Evolutionary conservation across 2,888 invertebrate genomes (phyloP).

Genomic region (Dysmachus trigonus): DNA sequence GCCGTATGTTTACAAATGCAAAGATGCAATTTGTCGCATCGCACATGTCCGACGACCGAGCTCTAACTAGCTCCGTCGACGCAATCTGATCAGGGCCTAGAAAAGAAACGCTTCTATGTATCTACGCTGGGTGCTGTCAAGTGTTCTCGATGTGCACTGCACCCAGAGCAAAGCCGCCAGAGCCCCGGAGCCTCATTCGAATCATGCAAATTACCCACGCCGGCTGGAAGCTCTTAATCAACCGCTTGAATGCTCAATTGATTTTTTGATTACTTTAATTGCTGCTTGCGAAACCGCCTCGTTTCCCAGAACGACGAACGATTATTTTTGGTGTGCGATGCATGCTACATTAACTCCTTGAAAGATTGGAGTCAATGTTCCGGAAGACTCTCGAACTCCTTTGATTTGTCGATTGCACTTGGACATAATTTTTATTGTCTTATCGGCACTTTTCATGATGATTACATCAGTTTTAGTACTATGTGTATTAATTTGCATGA

Average conservation of each 20-base stretch:
- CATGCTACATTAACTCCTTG: not conserved
- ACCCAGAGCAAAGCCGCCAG: not conserved
- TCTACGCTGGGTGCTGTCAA: not conserved
- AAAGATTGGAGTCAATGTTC: not conserved
- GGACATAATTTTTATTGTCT: not conserved
- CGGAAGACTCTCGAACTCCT: not conserved
- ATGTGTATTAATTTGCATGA: too few species aligned
- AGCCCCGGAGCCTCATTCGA: not conserved
- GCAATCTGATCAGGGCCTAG: not conserved
- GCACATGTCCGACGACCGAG: not conserved
- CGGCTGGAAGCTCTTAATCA: slow-evolving; percentile 11
- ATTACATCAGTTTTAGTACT: too few species aligned
- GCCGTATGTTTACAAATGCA: not conserved
- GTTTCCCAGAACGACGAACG: not conserved
- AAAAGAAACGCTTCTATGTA: not conserved
- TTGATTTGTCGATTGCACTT: not conserved
- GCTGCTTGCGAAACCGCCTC: not conserved
- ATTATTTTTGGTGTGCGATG: not conserved
- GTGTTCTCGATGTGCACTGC: not conserved
- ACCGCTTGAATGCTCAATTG: slow-evolving; percentile 19
- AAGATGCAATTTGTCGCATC: not conserved
- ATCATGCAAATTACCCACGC: not conserved
- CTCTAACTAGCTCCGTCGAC: not conserved
- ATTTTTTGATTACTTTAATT: slow-evolving; percentile 28
- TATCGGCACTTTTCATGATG: not conserved